Base-by-base conservation (phyloP, 2,888 invertebrate species). In the Parochlus steinenii region DNA sequence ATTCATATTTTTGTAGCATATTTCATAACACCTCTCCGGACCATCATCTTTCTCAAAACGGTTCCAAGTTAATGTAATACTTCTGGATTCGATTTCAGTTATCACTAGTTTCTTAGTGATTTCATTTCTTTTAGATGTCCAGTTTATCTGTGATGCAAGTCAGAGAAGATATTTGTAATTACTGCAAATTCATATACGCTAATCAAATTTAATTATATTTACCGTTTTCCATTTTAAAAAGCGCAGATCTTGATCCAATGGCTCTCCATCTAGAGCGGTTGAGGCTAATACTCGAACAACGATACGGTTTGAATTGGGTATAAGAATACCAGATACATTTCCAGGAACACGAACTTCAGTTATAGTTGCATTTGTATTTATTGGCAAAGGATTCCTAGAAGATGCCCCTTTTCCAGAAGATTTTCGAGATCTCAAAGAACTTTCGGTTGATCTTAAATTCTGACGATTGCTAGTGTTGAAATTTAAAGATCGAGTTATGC, bases 141-240 rank as follows among this genome's bases (percentile, higher is more conserved):
- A n/a, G n/a, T n/a, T n/a, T n/a, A n/a, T n/a, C n/a, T n/a, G n/a
- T n/a, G n/a, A n/a, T n/a, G n/a, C n/a, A n/a, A n/a, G n/a, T n/a
- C n/a, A n/a, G n/a, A n/a, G n/a, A n/a, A n/a, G n/a, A n/a, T n/a
- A n/a, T n/a, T n/a, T n/a, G n/a, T n/a, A n/a, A n/a, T n/a, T n/a
- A n/a, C n/a, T n/a, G n/a, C n/a, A n/a, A n/a, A n/a, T n/a, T n/a
- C n/a, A n/a, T n/a, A n/a, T n/a, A n/a, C n/a, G n/a, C n/a, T n/a
- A n/a, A n/a, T n/a, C 10, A 6, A 16, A 6, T 17, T 8, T 22
- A 23, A 24, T 19, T 30, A 20, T 24, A 27, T 47, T 50, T 46
- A 58, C 57, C 46, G 47, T 53, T 46, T 56, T 56, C 58, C 58
- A 59, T 42, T 56, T 53, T 8, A 58, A 51, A 42, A 54, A 56